A percentile compares a stretch with the other conserved stretches of the same genome.
phyloP scores from a whole-genome alignment of 2,888 invertebrate genomes.

The Trissoscelio sp. region DNA sequence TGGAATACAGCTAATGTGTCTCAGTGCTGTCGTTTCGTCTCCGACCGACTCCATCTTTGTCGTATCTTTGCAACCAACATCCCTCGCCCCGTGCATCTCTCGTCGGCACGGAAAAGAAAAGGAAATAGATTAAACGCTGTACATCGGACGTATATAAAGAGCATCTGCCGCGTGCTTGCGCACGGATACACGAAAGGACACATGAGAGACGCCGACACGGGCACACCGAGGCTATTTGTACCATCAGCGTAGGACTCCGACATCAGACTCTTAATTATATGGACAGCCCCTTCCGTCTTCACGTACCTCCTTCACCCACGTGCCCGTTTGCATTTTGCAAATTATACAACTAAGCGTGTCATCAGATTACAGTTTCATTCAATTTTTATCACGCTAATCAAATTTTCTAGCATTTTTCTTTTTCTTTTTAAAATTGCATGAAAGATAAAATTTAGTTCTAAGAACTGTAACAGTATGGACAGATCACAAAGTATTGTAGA shows the following conservation, averaged over 20 bases:
- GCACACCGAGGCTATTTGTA: constrained; percentile 79
- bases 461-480: too few species aligned
- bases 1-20: constrained; percentile 80
- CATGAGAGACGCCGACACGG: constrained; percentile 77
- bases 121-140: constrained; percentile 76
- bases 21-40: constrained; percentile 74
- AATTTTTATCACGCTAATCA: too few species aligned
- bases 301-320: constrained; percentile 47
- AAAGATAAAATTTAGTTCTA: too few species aligned
- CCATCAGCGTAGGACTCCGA: constrained; percentile 68
- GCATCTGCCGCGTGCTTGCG: constrained; percentile 61
- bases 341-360: constrained; percentile 17
- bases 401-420: too few species aligned
- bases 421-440: too few species aligned
- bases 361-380: constrained; percentile 6
- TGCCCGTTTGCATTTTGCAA: constrained; percentile 22
- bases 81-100: constrained; percentile 51
- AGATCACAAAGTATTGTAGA: too few species aligned
- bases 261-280: constrained; percentile 69
- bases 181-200: constrained; percentile 71
- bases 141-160: constrained; percentile 70
- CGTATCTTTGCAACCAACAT: constrained; percentile 48
- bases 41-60: constrained; percentile 66
- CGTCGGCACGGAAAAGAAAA: constrained; percentile 70
- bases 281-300: constrained; percentile 67